Percentiles rank a stretch among this genome's conserved stretches.
phyloP scores from a whole-genome alignment of 2,797 vertebrate genomes.

The Pangasius larnaudii region DNA sequence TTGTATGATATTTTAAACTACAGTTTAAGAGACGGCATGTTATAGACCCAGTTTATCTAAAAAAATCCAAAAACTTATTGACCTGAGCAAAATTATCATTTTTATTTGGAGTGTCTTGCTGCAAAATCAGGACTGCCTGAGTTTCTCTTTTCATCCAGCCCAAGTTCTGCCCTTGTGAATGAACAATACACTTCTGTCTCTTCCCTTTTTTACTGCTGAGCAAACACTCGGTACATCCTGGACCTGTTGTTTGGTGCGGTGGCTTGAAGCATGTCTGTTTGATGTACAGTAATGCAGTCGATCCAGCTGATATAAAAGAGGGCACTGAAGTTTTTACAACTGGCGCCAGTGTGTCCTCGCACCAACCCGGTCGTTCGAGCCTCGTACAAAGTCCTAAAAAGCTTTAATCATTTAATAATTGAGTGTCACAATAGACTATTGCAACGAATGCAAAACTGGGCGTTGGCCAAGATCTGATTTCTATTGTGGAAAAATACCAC shows the following conservation, averaged over 20 bases:
- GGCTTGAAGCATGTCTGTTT: constrained; percentile 11
- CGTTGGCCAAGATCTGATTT: constrained; percentile 20
- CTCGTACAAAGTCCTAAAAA: not conserved
- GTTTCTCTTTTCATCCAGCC: not conserved
- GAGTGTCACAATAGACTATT: not conserved
- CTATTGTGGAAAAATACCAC: constrained; percentile 7
- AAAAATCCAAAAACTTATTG: not conserved
- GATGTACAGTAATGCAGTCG: constrained; percentile 13
- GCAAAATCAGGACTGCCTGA: not conserved
- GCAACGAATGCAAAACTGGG: not conserved
- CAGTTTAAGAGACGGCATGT: not conserved
- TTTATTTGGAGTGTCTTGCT: not conserved
- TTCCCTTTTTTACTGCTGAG: constrained; percentile 18
- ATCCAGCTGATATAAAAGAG: not conserved
- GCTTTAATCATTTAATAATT: constrained; percentile 24
- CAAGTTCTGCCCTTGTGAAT: not conserved
- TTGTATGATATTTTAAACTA: not conserved
- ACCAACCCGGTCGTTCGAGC: not conserved
- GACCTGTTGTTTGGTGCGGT: constrained; percentile 18
- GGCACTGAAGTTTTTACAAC: constrained; percentile 9
- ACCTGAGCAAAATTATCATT: not conserved
- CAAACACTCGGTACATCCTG: constrained; percentile 24
- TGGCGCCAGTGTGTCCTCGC: not conserved
- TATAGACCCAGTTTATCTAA: not conserved
- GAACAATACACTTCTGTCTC: constrained; percentile 12